These are phyloP conservation scores for Agrypnia vestita DNA, from an alignment of 1,140 invertebrate species.

Conservation along the genomic window DNA sequence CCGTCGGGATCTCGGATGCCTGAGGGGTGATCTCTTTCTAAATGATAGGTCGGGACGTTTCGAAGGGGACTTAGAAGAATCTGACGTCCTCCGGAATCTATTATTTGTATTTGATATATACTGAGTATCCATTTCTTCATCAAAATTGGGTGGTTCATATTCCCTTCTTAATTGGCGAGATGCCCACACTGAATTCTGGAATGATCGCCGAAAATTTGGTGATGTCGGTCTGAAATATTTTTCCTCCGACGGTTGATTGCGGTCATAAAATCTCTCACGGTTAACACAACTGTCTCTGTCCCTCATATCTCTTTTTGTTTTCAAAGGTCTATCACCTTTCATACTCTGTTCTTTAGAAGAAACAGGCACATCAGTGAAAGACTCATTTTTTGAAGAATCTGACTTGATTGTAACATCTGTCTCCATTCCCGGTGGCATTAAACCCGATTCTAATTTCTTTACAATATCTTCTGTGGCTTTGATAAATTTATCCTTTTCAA, in stretches of 20 bases:
- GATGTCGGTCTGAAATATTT: no score
- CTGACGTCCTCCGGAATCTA: neutral
- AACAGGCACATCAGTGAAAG: neutral
- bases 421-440: constrained; percentile 57
- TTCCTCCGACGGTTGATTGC: no score
- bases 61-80: neutral
- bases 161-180: no score
- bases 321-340: neutral
- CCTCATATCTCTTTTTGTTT: neutral
- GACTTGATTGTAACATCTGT: constrained; percentile 19
- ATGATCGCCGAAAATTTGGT: no score
- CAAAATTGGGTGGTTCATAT: no score
- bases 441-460: constrained; percentile 54
- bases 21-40: neutral
- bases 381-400: neutral
- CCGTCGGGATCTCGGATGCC: neutral
- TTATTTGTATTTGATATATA: neutral
- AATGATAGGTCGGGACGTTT: no score
- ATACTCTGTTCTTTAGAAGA: neutral
- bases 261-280: no score
- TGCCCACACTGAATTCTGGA: no score
- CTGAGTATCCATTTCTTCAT: no score
- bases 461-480: constrained; percentile 52
- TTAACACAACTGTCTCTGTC: neutral
- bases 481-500: constrained; percentile 55